Evolutionary conservation across 2,888 invertebrate genomes (phyloP).

Genomic region (Leptodirus hochenwartii): DNA sequence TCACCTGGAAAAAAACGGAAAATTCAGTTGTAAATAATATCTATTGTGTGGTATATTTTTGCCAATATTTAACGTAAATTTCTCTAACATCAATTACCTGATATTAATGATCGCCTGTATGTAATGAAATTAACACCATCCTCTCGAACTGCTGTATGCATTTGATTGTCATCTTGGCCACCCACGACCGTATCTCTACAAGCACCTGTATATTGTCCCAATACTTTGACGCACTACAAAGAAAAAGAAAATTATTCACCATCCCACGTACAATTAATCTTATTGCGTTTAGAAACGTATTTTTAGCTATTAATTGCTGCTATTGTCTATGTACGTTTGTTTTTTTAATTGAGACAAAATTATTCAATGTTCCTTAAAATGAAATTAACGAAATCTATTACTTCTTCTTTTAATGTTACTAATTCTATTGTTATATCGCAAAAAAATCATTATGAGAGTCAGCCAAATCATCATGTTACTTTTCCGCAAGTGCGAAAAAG

Average conservation of each 20-base stretch:
- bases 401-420: too few species aligned
- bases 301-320: too few species aligned
- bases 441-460: too few species aligned
- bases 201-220: constrained; percentile 73
- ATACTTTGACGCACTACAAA: constrained; percentile 61
- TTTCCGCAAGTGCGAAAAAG: too few species aligned
- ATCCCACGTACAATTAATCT: too few species aligned
- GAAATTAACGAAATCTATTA: too few species aligned
- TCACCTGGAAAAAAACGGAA: constrained; percentile 38
- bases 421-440: too few species aligned
- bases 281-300: background rate
- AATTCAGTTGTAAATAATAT: constrained; percentile 2
- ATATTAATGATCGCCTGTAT: constrained; percentile 56
- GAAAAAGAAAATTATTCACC: background rate
- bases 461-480: too few species aligned
- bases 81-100: constrained; percentile 36
- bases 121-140: constrained; percentile 64
- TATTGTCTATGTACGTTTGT: too few species aligned
- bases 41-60: background rate
- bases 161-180: constrained; percentile 64
- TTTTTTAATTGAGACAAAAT: too few species aligned
- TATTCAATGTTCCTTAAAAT: too few species aligned
- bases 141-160: constrained; percentile 50
- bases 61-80: background rate
- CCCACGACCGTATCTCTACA: constrained; percentile 71